Percentiles rank a stretch among this genome's conserved stretches.
phyloP scores from a whole-genome alignment of 2,888 invertebrate genomes.

The Brachypalpus laphriformis region DNA sequence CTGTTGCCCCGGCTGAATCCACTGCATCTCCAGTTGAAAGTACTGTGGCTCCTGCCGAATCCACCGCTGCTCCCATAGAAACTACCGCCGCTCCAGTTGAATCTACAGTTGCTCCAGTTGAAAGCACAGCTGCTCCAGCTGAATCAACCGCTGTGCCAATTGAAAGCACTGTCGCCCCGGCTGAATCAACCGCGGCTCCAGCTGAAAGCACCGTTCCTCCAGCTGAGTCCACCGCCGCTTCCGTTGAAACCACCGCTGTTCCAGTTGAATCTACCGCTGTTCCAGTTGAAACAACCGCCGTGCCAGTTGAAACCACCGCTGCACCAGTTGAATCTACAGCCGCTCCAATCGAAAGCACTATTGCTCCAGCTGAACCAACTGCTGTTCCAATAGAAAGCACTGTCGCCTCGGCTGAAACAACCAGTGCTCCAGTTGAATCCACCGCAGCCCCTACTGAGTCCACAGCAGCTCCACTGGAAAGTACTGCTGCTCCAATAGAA shows the following conservation, averaged over 20 bases:
- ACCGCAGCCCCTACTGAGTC: constrained; percentile 4
- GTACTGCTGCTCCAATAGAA: constrained; percentile 4
- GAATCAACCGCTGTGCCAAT: constrained; percentile 2
- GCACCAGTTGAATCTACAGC: constrained; percentile 27
- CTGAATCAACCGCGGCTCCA: constrained; percentile 2
- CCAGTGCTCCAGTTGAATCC: background rate
- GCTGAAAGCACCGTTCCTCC: background rate
- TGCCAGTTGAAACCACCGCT: background rate
- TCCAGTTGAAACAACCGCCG: background rate
- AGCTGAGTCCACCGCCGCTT: constrained; percentile 10
- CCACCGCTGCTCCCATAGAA: background rate
- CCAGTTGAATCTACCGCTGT: constrained; percentile 24
- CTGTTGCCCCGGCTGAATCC: constrained; percentile 75
- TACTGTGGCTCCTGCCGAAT: constrained; percentile 69
- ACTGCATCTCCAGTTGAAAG: constrained; percentile 76
- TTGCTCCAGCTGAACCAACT: constrained; percentile 10
- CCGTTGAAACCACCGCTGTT: constrained; percentile 44
- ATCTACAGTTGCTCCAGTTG: background rate
- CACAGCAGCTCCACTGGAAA: constrained; percentile 7
- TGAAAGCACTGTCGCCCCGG: background rate
- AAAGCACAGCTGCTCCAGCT: background rate
- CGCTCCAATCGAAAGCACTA: constrained; percentile 69
- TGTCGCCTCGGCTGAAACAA: constrained; percentile 7
- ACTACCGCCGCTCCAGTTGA: constrained; percentile 1
- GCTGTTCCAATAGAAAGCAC: constrained; percentile 25